Evolutionary conservation across 2,797 vertebrate species (phyloP), one percentile per base, ranked within the genome.

Genomic region (Otolemur crassicaudatus): DNA sequence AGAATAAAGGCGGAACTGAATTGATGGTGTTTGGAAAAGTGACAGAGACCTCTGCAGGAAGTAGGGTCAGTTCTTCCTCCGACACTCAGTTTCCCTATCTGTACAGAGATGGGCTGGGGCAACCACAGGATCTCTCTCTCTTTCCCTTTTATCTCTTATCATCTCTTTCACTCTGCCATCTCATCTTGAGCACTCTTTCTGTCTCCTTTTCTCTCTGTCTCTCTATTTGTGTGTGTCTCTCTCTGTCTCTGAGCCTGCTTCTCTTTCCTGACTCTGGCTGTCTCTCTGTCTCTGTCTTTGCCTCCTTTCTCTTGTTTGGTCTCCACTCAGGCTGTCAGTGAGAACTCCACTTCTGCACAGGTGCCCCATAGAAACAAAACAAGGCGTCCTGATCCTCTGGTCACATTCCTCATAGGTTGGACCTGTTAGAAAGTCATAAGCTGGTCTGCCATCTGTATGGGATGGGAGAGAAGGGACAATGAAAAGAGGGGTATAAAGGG

Each of bases 71-170:
- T 84, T 82, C 70, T 95, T 88, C 76, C 88, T 94, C 46, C 69
- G 93, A 92, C 72, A 77, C 89, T 92, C 80, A 75, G 88, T 82
- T 87, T 96, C 86, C 73, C 82, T 70, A 10, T 92, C 43, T 80
- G 49, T 75, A 40, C 29, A 53, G 82, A 53, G 85, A 37, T 20
- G 76, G 65, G 40, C 5, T 7, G 19, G 65, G 76, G 70, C 37
- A n/a, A 70, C 69, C 76, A 43, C 37, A 43, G 58, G 49, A 10
- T 43, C 29, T 53, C 40, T 86, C 40, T 86, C 25, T 86, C 63
- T 80, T 20, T 90, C n/a, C 43, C 70, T 69, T 67, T 95, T 75
- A 73, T 90, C 80, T 87, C 79, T 94, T 87, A 77, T 65, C 83
- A 34, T 81, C 73, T 95, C 29, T 37, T 49, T 84, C 37, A 53